Conservation (phyloP, 2,113 vertebrate genomes). For the Ciconia stormi region DNA sequence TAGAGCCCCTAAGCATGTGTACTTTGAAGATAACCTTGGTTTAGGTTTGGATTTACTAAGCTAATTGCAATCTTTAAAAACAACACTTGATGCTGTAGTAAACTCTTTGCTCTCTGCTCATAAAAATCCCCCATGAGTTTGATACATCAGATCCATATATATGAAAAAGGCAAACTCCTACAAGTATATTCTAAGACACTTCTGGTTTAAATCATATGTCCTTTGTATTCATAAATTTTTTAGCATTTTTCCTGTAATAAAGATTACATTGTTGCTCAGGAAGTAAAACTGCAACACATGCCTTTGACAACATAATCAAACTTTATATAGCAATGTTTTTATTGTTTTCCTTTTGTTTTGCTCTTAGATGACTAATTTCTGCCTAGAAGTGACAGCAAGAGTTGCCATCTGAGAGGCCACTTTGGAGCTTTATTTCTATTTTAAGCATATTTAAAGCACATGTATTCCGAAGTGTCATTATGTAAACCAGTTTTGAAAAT, state of each 20-base stretch:
- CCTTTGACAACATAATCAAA: background rate
- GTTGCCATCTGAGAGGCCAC: conserved; percentile 2
- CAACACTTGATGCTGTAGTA: background rate
- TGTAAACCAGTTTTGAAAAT: conserved; percentile 52
- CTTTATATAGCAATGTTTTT: conserved; percentile 51
- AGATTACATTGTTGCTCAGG: conserved; percentile 18
- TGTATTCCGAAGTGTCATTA: conserved; percentile 34
- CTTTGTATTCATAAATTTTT: conserved; percentile 1
- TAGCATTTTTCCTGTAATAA: conserved; percentile 21
- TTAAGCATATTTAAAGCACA: conserved; percentile 43
- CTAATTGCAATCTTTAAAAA: background rate
- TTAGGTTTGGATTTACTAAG: background rate
- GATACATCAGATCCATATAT: background rate
- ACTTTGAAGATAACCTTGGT: background rate
- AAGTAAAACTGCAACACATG: conserved; percentile 13
- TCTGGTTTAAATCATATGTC: background rate
- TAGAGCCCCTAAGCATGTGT: background rate
- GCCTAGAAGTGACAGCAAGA: background rate
- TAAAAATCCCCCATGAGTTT: background rate
- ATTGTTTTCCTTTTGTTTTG: conserved; percentile 59
- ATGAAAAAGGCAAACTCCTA: background rate
- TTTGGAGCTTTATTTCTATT: conserved; percentile 40
- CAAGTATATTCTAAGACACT: background rate
- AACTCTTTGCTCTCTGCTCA: background rate
- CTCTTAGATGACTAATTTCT: conserved; percentile 23